A percentile compares a stretch with the other conserved stretches of the same genome.
Conservation (phyloP, 2,888 invertebrate species). For the Pardosa pseudoannulata region DNA sequence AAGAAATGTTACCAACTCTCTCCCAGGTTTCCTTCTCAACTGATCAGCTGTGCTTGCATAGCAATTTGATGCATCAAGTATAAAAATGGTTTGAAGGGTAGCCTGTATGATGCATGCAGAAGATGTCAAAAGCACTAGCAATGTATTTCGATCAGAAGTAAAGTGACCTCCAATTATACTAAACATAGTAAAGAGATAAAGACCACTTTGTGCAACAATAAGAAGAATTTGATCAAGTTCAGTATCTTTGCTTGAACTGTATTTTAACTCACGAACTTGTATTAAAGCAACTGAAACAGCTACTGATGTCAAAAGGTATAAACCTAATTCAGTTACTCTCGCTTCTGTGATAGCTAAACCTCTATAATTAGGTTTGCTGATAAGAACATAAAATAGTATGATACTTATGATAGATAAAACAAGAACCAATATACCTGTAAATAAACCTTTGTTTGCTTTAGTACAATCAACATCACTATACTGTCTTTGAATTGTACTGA, state of each 20-base stretch:
- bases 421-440: constrained; percentile 90
- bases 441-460: constrained; percentile 93
- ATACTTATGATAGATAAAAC: constrained; percentile 93
- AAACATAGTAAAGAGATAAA: constrained; percentile 94
- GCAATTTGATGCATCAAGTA: constrained; percentile 91
- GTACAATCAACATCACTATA: constrained; percentile 87
- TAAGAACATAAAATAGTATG: constrained; percentile 92
- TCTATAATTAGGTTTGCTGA: constrained; percentile 84
- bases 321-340: constrained; percentile 89
- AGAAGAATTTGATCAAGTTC: constrained; percentile 92
- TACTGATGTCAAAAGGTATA: constrained; percentile 90
- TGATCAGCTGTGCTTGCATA: constrained; percentile 85
- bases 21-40: constrained; percentile 90
- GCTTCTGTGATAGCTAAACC: constrained; percentile 91
- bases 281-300: constrained; percentile 92
- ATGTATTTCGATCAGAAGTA: constrained; percentile 79
- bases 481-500: constrained; percentile 13
- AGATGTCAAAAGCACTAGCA: constrained; percentile 85
- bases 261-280: constrained; percentile 88
- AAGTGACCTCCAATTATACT: constrained; percentile 95
- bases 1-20: constrained; percentile 95
- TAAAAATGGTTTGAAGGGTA: constrained; percentile 78
- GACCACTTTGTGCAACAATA: constrained; percentile 94
- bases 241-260: constrained; percentile 87
- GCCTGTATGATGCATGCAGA: constrained; percentile 91